phyloP scores from a whole-genome alignment of 1,140 invertebrate species.

The Bombus sibiricus region DNA sequence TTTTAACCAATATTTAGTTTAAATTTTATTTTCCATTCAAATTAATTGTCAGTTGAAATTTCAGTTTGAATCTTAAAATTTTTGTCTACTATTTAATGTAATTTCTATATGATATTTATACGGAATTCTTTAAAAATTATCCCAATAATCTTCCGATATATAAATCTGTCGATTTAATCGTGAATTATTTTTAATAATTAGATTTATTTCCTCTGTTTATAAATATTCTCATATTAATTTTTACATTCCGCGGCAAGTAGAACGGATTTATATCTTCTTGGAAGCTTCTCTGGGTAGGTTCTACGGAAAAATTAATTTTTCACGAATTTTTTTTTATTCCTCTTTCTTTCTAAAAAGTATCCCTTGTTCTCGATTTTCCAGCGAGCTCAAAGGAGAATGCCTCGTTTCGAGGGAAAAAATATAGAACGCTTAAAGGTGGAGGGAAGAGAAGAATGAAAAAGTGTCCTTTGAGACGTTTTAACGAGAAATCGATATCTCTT shows the following conservation, averaged over 20 bases:
- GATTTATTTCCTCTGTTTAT: neutral
- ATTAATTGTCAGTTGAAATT: too few relatives aligned
- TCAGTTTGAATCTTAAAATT: too few relatives aligned
- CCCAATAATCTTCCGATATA: too few relatives aligned
- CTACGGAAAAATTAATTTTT: neutral
- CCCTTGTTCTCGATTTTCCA: neutral
- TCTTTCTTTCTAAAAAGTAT: neutral
- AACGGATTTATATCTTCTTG: neutral
- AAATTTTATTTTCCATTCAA: neutral
- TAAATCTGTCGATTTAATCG: neutral
- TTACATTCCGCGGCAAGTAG: too few relatives aligned
- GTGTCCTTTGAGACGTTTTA: constrained; percentile 14
- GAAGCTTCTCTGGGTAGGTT: neutral
- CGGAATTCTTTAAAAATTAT: too few relatives aligned
- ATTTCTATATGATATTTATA: too few relatives aligned
- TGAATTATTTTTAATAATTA: neutral
- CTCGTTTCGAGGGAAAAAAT: neutral
- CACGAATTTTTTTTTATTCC: neutral
- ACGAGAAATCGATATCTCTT: constrained; percentile 30
- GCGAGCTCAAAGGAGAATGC: neutral
- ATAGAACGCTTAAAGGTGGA: neutral
- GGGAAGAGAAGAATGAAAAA: neutral
- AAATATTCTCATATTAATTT: neutral
- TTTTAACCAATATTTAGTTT: neutral
- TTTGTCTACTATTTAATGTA: too few relatives aligned